These are phyloP conservation scores for Margaritifera margaritifera DNA, from an alignment of 2,888 invertebrate genomes.

Conservation along the genomic window DNA sequence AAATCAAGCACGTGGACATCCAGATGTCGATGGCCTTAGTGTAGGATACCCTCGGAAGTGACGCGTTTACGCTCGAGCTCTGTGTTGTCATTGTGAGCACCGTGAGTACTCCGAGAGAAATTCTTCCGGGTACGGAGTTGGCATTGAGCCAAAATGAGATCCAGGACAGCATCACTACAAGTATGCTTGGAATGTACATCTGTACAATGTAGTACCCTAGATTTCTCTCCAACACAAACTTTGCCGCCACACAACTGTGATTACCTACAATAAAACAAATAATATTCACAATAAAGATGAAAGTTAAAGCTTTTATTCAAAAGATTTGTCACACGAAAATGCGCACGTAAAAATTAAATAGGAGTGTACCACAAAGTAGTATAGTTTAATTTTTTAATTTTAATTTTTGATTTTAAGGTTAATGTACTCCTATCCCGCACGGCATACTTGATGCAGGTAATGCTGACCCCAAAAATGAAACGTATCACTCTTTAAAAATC, in stretches of 20 bases:
- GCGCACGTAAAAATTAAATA: neutral
- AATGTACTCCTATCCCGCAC: too few relatives aligned
- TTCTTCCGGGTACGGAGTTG: conserved; percentile 56
- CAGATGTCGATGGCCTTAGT: conserved; percentile 98
- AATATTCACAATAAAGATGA: neutral
- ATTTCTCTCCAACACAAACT: conserved; percentile 95
- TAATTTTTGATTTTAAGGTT: too few relatives aligned
- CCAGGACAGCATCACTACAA: conserved; percentile 63
- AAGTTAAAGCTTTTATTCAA: neutral
- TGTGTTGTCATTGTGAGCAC: conserved; percentile 62
- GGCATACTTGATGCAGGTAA: too few relatives aligned
- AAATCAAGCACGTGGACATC: conserved; percentile 97
- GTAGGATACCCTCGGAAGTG: conserved; percentile 89
- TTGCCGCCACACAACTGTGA: conserved; percentile 98
- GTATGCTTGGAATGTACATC: conserved; percentile 94
- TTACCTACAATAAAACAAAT: conserved; percentile 81
- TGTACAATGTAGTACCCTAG: conserved; percentile 99
- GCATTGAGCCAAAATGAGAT: conserved; percentile 63
- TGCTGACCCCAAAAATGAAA: too few relatives aligned
- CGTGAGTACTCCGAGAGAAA: conserved; percentile 57
- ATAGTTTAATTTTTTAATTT: neutral
- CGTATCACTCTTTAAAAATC: too few relatives aligned
- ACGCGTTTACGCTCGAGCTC: conserved; percentile 55
- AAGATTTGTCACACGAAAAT: neutral
- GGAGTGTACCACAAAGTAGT: neutral